phyloP scores from a whole-genome alignment of 2,113 vertebrate species.

The Xenotilapia flavipinnis region DNA sequence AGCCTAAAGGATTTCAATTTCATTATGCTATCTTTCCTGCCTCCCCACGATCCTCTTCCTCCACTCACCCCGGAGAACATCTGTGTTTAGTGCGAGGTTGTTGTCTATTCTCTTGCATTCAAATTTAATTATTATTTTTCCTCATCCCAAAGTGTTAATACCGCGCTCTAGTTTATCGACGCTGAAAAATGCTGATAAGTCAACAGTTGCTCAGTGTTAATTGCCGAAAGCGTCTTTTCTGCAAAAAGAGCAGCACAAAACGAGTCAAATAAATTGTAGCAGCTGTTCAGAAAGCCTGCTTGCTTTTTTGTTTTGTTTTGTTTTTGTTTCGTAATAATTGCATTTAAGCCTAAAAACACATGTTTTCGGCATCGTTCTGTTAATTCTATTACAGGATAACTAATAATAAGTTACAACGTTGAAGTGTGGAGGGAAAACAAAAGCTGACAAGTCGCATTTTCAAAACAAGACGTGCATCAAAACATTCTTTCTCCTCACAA shows the following conservation, averaged over 20 bases:
- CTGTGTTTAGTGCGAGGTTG: conserved; percentile 16
- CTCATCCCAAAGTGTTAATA: conserved; percentile 27
- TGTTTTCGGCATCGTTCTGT: not conserved
- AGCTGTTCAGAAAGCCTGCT: conserved; percentile 9
- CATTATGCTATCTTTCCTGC: not conserved
- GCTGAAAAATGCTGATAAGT: conserved; percentile 48
- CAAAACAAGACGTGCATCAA: not conserved
- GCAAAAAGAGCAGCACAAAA: conserved; percentile 21
- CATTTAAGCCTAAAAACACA: not conserved
- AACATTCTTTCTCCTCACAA: not conserved
- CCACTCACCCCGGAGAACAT: not conserved
- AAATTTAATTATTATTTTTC: conserved; percentile 34
- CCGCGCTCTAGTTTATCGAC: conserved; percentile 23
- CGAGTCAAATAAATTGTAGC: conserved; percentile 1
- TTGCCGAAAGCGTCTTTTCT: conserved; percentile 20
- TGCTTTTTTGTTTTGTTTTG: not conserved
- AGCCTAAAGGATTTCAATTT: not conserved
- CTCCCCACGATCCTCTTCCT: not conserved
- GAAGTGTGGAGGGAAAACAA: not conserved
- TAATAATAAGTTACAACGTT: not conserved
- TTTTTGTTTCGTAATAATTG: not conserved
- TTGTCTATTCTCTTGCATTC: conserved; percentile 32
- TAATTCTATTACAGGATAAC: not conserved
- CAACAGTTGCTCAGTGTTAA: conserved; percentile 55
- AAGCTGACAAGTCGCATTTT: not conserved